phyloP scores from a whole-genome alignment of 2,888 invertebrate genomes.

The Euphydryas editha region DNA sequence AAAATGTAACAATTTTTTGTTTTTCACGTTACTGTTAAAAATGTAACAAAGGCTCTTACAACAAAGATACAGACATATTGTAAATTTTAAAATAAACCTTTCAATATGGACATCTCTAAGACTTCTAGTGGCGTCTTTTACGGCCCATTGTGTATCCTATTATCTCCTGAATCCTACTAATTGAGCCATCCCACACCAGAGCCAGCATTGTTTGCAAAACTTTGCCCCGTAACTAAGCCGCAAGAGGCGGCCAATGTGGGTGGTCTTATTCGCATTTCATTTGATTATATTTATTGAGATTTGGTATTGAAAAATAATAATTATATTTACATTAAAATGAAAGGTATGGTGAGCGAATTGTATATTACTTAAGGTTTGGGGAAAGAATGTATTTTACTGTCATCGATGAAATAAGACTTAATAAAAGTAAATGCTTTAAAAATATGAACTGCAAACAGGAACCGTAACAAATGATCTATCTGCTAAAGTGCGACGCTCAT shows the following conservation, averaged over 20 bases:
- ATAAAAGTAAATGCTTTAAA: slow-evolving; percentile 2
- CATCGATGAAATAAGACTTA: background rate
- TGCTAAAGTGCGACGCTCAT: slow-evolving; percentile 51
- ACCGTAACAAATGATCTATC: slow-evolving; percentile 74
- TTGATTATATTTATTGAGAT: slow-evolving; percentile 38
- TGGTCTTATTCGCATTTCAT: slow-evolving; percentile 58
- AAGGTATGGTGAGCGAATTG: no score
- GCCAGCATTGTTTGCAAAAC: slow-evolving; percentile 78
- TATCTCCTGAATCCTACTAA: slow-evolving; percentile 71
- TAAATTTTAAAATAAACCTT: slow-evolving; percentile 43
- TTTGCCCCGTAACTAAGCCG: slow-evolving; percentile 65
- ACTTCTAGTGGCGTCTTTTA: slow-evolving; percentile 56
- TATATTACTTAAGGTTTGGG: background rate
- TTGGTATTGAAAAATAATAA: background rate
- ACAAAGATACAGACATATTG: slow-evolving; percentile 24
- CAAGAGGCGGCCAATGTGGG: slow-evolving; percentile 62
- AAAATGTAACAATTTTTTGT: background rate
- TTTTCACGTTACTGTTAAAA: background rate
- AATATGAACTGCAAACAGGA: slow-evolving; percentile 52
- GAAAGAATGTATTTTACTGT: background rate
- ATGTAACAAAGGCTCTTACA: slow-evolving; percentile 1
- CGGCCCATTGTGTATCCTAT: slow-evolving; percentile 67
- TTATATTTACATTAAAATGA: background rate
- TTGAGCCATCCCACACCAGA: slow-evolving; percentile 77
- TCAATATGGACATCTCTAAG: slow-evolving; percentile 26